These are phyloP conservation scores for Hypocryptadius cinnamomeus DNA, from an alignment of 2,113 vertebrate species.

Conservation along the genomic window DNA sequence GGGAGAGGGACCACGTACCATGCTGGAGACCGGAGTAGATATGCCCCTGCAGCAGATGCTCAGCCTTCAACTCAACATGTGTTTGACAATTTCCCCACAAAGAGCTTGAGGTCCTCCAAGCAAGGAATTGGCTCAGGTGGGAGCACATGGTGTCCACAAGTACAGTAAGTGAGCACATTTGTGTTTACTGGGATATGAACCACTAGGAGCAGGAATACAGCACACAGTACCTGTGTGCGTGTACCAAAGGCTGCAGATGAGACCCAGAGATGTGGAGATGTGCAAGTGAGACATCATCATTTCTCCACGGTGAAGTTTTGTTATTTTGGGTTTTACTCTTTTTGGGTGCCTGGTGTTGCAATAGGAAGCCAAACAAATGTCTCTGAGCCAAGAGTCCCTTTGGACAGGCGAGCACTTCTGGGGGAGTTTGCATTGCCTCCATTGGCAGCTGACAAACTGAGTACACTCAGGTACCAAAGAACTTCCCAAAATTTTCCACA, in stretches of 20 bases:
- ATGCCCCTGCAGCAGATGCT: not conserved
- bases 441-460: not conserved
- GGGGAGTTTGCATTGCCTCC: not conserved
- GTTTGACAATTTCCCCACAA: not conserved
- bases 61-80: not conserved
- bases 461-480: not conserved
- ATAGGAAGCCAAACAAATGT: not conserved
- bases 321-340: not conserved
- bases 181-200: not conserved
- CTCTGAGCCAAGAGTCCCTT: not conserved
- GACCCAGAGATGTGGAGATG: not conserved
- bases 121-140: not conserved
- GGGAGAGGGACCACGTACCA: not conserved
- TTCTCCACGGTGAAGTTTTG: not conserved
- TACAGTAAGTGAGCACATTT: not conserved
- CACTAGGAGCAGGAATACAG: not conserved
- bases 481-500: not conserved
- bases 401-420: accelerated
- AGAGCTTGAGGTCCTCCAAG: not conserved
- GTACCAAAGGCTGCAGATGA: not conserved
- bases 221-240: not conserved
- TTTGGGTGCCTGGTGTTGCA: not conserved
- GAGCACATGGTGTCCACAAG: not conserved
- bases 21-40: not conserved
- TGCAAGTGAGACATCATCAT: not conserved